phyloP scores from a whole-genome alignment of 1,140 invertebrate species.

The Neodiprion fabricii region DNA sequence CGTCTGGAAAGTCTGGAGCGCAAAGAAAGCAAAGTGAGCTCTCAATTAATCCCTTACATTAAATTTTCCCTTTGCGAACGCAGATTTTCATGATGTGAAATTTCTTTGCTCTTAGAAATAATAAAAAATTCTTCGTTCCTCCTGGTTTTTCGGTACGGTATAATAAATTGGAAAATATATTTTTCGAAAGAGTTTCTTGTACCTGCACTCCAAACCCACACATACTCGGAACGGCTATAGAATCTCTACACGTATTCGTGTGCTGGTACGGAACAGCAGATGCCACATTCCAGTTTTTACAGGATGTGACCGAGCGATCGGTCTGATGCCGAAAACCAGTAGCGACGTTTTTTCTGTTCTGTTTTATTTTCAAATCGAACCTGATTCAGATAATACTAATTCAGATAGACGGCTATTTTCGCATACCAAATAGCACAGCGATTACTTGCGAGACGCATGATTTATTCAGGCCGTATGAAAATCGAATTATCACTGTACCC shows the following conservation, averaged over 20 bases:
- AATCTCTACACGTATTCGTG: no score
- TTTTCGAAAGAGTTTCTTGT: not conserved
- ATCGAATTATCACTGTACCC: conserved; percentile 45
- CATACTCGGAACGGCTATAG: no score
- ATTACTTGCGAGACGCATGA: conserved; percentile 42
- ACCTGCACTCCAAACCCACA: not conserved
- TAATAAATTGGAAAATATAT: not conserved
- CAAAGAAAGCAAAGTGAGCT: conserved; percentile 1
- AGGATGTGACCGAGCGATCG: no score
- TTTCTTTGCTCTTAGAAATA: not conserved
- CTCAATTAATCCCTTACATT: conserved; percentile 4
- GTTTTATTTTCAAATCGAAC: no score
- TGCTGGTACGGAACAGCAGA: no score
- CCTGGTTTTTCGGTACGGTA: not conserved
- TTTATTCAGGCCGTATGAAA: conserved; percentile 47
- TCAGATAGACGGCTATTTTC: not conserved
- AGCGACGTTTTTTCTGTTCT: no score
- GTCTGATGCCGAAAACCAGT: no score
- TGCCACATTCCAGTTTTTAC: no score
- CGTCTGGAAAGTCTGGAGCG: not conserved
- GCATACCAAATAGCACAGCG: conserved; percentile 41
- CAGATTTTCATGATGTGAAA: not conserved
- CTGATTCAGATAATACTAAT: no score
- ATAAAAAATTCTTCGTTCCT: not conserved
- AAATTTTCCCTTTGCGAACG: not conserved